Evolutionary conservation across 2,113 vertebrate species (phyloP), one percentile per base, ranked within the genome.

Genomic region (Trogon surrucura): DNA sequence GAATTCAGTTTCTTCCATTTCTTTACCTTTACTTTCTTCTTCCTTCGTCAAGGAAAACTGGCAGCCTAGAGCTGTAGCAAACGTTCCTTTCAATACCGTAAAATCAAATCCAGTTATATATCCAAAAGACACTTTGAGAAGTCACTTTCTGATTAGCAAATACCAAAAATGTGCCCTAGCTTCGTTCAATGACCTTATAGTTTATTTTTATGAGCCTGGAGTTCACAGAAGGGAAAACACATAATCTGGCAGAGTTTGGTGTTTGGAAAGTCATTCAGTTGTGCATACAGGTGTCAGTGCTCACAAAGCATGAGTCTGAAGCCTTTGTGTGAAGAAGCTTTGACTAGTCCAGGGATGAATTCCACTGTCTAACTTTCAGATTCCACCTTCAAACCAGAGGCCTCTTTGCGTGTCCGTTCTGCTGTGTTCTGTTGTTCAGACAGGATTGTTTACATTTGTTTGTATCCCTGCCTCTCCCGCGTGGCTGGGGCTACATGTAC

Each of bases 381-480:
- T 9, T 64, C 30, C 16, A 29, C 27, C 70, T 89, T 36, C 51
- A 78, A 88, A 75, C 25, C 17, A 53, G 18, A 3, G 11, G 3
- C 66, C 25, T 60, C 19, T 80, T 74, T 41, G 1, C 57, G 9
- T 41, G 22, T 75, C n/a, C 23, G 30, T 79, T 92, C 57, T 26
- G 13, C 17, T 5, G 2, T 5, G 1, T 53, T 89, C 41, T 64
- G 53, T 67, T 79, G 38, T 45, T 84, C 45, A 81, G 61, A 58
- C 18, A 54, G 26, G n/a, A 69, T 27, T 95, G 53, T 95, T 97
- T 95, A 80, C 54, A 16, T 69, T 89, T 89, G 61, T 94, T 95
- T 92, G 15, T 45, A 10, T 85, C 53, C 36, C 62, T 8, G 1
- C 44, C 21, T 89, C 45, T 94, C 80, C 66, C 62, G 53, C 1